phyloP scores from a whole-genome alignment of 2,113 vertebrate species.

The Panthera leo region DNA sequence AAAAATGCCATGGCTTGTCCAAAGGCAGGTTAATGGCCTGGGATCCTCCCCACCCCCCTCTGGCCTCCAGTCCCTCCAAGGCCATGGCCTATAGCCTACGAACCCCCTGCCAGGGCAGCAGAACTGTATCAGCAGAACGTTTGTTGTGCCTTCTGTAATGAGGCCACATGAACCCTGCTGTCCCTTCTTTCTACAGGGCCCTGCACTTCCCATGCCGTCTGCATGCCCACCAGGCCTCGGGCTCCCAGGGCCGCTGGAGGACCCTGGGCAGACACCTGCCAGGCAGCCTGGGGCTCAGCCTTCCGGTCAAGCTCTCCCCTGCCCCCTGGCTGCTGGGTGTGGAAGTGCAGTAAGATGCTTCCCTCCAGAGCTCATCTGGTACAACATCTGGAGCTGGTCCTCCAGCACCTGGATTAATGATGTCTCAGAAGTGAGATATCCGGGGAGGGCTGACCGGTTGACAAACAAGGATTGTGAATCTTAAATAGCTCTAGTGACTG shows the following conservation, averaged over 20 bases:
- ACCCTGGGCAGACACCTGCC: rapidly evolving
- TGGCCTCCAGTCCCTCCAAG: rapidly evolving
- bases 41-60: rapidly evolving
- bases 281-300: rapidly evolving
- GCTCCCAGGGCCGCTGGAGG: neutral
- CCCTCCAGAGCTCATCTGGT: neutral
- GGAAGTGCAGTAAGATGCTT: neutral
- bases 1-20: neutral
- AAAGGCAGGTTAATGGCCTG: rapidly evolving
- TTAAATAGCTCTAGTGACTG: neutral
- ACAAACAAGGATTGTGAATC: rapidly evolving
- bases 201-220: rapidly evolving
- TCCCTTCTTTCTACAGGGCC: neutral
- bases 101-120: neutral
- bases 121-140: neutral
- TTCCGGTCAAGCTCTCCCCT: neutral
- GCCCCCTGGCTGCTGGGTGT: neutral
- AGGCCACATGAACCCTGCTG: neutral
- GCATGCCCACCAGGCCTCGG: neutral
- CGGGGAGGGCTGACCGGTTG: neutral
- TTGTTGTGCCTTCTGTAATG: neutral
- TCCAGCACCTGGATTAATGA: neutral
- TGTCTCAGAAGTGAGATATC: rapidly evolving
- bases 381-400: neutral
- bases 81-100: rapidly evolving